Percentiles rank a stretch among this genome's conserved stretches.
phyloP scores from a whole-genome alignment of 2,888 invertebrate genomes.

The Rosalia funebris region DNA sequence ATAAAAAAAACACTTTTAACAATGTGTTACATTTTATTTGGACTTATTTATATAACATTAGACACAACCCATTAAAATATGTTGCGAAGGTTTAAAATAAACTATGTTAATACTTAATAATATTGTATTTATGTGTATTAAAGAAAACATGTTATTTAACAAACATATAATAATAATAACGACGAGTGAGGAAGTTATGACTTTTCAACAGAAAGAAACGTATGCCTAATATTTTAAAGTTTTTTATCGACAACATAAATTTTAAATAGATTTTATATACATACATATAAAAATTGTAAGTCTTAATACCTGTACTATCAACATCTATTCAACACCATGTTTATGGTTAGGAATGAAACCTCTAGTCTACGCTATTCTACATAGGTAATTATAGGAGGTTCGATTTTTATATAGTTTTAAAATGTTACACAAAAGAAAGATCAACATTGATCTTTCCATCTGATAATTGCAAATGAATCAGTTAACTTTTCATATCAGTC shows the following conservation, averaged over 20 bases:
- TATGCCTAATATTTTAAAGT: constrained; percentile 16
- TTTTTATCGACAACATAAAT: constrained; percentile 21
- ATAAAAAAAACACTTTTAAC: constrained; percentile 11
- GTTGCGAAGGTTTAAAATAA: constrained; percentile 10
- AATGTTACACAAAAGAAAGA: constrained; percentile 23
- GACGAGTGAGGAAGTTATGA: background rate
- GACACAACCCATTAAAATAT: constrained; percentile 5
- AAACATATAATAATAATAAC: constrained; percentile 1
- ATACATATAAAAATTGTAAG: constrained; percentile 42
- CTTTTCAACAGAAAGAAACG: background rate
- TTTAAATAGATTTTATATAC: constrained; percentile 35
- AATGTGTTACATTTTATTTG: constrained; percentile 22
- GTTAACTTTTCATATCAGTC: constrained; percentile 13
- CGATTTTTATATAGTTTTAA: constrained; percentile 16
- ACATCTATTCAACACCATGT: constrained; percentile 34
- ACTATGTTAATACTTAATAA: constrained; percentile 1
- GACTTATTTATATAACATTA: background rate
- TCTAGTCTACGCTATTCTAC: constrained; percentile 37
- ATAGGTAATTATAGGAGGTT: constrained; percentile 20
- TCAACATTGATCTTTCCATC: constrained; percentile 27
- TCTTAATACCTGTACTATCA: constrained; percentile 37
- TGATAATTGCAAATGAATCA: constrained; percentile 19
- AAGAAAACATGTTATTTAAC: constrained; percentile 6
- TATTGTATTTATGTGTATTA: background rate
- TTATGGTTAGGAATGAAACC: constrained; percentile 38